A percentile compares a stretch with the other conserved stretches of the same genome.
These are phyloP conservation scores for Apodemia zela DNA, from an alignment of 2,888 invertebrate species.

Conservation along the genomic window DNA sequence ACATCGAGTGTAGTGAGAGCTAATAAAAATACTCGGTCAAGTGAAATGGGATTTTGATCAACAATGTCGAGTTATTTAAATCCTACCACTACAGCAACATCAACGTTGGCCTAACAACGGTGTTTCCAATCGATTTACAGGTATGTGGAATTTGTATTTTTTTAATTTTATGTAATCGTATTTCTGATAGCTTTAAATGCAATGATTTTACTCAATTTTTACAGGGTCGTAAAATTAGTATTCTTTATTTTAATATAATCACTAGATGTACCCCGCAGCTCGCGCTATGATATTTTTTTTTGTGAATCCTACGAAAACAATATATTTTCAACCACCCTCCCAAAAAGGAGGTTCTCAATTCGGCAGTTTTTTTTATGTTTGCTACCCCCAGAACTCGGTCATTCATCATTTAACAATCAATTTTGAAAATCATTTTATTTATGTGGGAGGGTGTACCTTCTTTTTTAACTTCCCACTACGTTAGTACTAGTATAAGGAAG, in stretches of 20 bases:
- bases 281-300: too few species aligned
- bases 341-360: too few species aligned
- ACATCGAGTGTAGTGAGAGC: conserved; percentile 46
- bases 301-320: too few species aligned
- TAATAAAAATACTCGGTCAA: conserved; percentile 40
- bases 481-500: too few species aligned
- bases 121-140: conserved; percentile 31
- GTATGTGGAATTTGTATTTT: conserved; percentile 29
- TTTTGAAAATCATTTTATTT: too few species aligned
- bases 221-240: neutral
- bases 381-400: too few species aligned
- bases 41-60: conserved; percentile 58
- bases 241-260: neutral
- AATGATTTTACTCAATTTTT: neutral
- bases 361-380: too few species aligned
- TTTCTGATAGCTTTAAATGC: neutral
- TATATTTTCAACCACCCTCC: too few species aligned
- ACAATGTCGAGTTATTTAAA: conserved; percentile 58
- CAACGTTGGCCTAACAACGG: conserved; percentile 33
- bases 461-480: too few species aligned
- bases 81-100: conserved; percentile 44
- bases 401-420: too few species aligned
- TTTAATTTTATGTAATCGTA: conserved; percentile 13
- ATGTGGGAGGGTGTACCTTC: too few species aligned
- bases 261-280: too few species aligned